Base-by-base conservation (phyloP, 2,888 invertebrate genomes). In the Thymelicus sylvestris region DNA sequence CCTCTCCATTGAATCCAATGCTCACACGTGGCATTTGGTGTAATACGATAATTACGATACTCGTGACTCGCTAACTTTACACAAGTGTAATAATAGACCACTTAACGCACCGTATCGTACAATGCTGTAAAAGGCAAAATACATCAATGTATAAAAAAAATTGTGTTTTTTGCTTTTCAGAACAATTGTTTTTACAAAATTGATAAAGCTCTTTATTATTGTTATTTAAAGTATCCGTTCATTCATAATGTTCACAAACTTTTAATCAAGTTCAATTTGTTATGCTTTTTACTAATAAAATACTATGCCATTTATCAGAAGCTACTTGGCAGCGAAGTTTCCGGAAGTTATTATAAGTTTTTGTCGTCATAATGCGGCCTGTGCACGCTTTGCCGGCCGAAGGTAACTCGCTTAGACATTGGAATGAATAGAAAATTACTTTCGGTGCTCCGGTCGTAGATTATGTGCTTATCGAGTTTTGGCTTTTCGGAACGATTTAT, bases 301-400 rank as follows among this genome's bases (percentile, higher is more conserved):
- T 64, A 64, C 15, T 39, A 38, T 6, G 15, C 67, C 61, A 67
- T 61, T 67, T 67, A 67, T 67, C 67, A 61, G 13, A 57, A 31
- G 57, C 57, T 60, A 39, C 67, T 67, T 62, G 10, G 61, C 24
- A 39, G 50, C 41, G 50, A 19, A 70, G 65, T 62, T 68, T 57
- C 50, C 39, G 72, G 63, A 75, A 75, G 75, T 75, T 75, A 73
- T 75, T 73, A 75, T 75, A 75, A 75, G 66, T 75, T 74, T 75
- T 75, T 73, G 74, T 74, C 72, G 72, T 67, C 63, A 71, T 67
- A 74, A 73, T 73, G 70, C 70, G 57, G 57, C 68, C 55, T 38
- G 59, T 44, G 66, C 66, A 44, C 48, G 15, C 59, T 7, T 24
- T 48, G 7, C 39, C 59, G 19, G 6, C 38, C 55, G 65, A 50